Percentiles rank a stretch among this genome's conserved stretches.
phyloP scores from a whole-genome alignment of 1,140 invertebrate genomes.

The Monomorium pharaonis region DNA sequence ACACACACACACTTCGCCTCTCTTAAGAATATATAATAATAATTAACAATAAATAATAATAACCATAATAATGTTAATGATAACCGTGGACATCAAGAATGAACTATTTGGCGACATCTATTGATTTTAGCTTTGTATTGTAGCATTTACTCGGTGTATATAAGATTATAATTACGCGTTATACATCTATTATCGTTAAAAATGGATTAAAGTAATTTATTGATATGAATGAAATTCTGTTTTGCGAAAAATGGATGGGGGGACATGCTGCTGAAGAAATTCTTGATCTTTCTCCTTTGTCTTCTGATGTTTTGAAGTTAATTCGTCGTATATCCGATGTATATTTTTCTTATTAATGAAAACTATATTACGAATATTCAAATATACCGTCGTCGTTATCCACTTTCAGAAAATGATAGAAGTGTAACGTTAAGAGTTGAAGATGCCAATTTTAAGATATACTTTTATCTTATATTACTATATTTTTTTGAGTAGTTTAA shows the following conservation, averaged over 20 bases:
- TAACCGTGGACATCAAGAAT: slow-evolving; percentile 31
- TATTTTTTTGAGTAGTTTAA: background rate
- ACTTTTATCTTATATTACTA: too few relatives aligned
- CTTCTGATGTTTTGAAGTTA: slow-evolving; percentile 28
- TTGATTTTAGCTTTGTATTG: slow-evolving; percentile 57
- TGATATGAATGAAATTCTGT: slow-evolving; percentile 38
- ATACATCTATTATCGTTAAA: slow-evolving; percentile 54
- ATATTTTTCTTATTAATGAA: slow-evolving; percentile 4
- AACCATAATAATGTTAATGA: slow-evolving; percentile 34
- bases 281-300: slow-evolving; percentile 4
- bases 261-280: background rate
- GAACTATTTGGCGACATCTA: slow-evolving; percentile 30
- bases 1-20: background rate
- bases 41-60: slow-evolving; percentile 55
- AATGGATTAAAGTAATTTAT: slow-evolving; percentile 58
- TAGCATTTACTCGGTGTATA: slow-evolving; percentile 10
- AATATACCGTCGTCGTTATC: slow-evolving; percentile 11
- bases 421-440: slow-evolving; percentile 10
- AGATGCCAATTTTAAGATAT: background rate
- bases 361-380: background rate
- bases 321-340: slow-evolving; percentile 40
- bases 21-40: slow-evolving; percentile 41
- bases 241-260: background rate
- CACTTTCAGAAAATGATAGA: background rate
- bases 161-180: slow-evolving; percentile 46